Base-by-base conservation (phyloP, 1,140 invertebrate genomes). In the Brachionus paranguensis region DNA sequence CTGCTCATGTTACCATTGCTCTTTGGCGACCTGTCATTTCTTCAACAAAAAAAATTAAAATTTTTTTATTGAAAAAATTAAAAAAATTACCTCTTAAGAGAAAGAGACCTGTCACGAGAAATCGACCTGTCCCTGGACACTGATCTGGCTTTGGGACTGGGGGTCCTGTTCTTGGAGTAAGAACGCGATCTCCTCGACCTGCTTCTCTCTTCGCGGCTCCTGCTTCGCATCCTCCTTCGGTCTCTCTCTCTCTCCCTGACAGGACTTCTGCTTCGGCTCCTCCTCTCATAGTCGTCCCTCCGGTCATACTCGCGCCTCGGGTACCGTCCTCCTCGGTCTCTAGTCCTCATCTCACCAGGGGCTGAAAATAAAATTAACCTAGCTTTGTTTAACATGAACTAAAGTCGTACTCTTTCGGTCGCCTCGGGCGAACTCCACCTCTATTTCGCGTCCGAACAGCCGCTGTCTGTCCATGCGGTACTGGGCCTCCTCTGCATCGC, bases 371-470 rank as follows among this genome's bases (percentile, higher is more conserved):
- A 41, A 79, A 65, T 79, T 79, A 33, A 5, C 29, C 53, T 17
- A 60, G 12, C n/a, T 47, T 50, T 29, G 17, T 24, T 65, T 65
- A 8, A 24, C 10, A 17, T 4, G 3, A 47, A 10, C 45, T 6
- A 47, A 47, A 47, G 45, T 91, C 90, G 33, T 88, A 91, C 90
- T 90, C 88, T 91, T 91, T 72, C 91, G 85, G 79, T 91, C 90
- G 76, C 91, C 91, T 87, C 90, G 88, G 14, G 91, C 91, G 88
- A 91, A 91, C 85, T 91, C 90, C 65, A 91, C 89, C 85, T 91
- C 89, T 45, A 91, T 85, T 83, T 91, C 90, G 78, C 90, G 84
- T 4, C 91, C 91, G 86, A 87, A 88, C 79, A 90, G 88, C 41
- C 88, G 86, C 10, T 87, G 86, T 84, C 89, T 85, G 84, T 91